phyloP scores from a whole-genome alignment of 2,888 invertebrate genomes.

The Synanthedon andrenaeformis region DNA sequence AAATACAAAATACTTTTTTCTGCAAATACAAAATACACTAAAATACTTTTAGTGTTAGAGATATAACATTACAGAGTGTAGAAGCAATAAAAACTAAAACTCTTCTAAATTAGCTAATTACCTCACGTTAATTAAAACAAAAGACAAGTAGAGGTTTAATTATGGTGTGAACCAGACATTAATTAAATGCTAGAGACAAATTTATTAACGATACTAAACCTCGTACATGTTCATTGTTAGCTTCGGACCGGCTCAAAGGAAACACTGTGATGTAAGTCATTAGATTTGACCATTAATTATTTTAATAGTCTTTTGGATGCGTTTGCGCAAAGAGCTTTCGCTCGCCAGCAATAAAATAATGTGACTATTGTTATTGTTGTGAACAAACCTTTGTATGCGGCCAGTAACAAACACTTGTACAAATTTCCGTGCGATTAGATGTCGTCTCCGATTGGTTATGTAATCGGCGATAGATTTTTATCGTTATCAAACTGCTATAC shows the following conservation, averaged over 20 bases:
- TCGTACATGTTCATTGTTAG: conserved; percentile 24
- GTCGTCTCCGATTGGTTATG: conserved; percentile 18
- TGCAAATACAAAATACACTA: too few relatives aligned
- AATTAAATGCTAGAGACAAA: conserved; percentile 19
- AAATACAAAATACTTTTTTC: too few relatives aligned
- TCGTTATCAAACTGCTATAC: neutral
- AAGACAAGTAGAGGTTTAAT: conserved; percentile 4
- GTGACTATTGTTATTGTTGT: conserved; percentile 47
- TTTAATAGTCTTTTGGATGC: conserved; percentile 52
- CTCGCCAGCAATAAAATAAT: conserved; percentile 49
- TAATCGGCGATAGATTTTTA: neutral
- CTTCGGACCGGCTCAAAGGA: conserved; percentile 23
- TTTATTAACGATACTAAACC: conserved; percentile 2
- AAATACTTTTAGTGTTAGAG: too few relatives aligned
- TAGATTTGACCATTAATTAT: conserved; percentile 58
- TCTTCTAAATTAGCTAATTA: too few relatives aligned
- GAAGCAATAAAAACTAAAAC: too few relatives aligned
- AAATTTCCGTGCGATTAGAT: conserved; percentile 38
- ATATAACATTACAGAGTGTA: too few relatives aligned
- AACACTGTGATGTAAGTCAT: conserved; percentile 45
- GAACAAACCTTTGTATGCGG: conserved; percentile 51
- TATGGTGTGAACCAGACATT: conserved; percentile 8
- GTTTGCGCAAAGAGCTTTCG: conserved; percentile 56
- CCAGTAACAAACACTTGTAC: conserved; percentile 30
- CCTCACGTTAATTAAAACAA: neutral